A percentile compares a stretch with the other conserved stretches of the same genome.
These are phyloP conservation scores for Misgurnus anguillicaudatus DNA, from an alignment of 2,113 vertebrate species.

Conservation along the genomic window DNA sequence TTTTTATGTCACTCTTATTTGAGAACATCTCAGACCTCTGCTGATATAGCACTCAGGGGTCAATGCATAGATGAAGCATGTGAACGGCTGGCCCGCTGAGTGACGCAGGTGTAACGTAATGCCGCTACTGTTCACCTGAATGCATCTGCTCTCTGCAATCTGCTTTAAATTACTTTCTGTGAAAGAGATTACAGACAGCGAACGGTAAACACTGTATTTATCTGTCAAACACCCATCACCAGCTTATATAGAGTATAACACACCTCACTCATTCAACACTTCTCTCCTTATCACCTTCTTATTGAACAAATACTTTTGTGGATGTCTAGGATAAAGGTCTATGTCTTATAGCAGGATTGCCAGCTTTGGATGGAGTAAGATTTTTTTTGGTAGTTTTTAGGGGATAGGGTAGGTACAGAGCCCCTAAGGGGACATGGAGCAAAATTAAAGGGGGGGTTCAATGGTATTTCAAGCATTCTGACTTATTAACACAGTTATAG, in stretches of 20 bases:
- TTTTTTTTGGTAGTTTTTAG: too few species aligned
- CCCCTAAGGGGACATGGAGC: too few species aligned
- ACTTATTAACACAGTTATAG: too few species aligned
- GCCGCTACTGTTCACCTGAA: conserved; percentile 53
- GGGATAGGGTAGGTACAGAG: too few species aligned
- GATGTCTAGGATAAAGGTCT: neutral
- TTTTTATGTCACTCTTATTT: conserved; percentile 15
- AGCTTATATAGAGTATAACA: neutral
- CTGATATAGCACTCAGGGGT: conserved; percentile 70
- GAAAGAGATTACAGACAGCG: conserved; percentile 50
- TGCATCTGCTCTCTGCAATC: conserved; percentile 28
- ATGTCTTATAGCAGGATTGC: neutral
- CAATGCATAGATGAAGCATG: conserved; percentile 68
- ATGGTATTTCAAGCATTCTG: too few species aligned
- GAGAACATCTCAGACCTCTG: conserved; percentile 56
- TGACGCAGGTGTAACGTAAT: conserved; percentile 57
- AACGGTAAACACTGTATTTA: conserved; percentile 65
- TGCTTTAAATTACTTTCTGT: conserved; percentile 61
- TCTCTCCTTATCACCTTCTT: neutral
- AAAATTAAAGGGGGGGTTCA: too few species aligned
- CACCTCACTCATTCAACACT: neutral
- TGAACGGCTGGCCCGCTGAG: conserved; percentile 60
- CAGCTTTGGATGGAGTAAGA: too few species aligned
- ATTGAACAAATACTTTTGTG: conserved; percentile 1
- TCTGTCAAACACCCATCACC: conserved; percentile 56